phyloP scores from a whole-genome alignment of 2,888 invertebrate species.

The Zootermopsis nevadensis region DNA sequence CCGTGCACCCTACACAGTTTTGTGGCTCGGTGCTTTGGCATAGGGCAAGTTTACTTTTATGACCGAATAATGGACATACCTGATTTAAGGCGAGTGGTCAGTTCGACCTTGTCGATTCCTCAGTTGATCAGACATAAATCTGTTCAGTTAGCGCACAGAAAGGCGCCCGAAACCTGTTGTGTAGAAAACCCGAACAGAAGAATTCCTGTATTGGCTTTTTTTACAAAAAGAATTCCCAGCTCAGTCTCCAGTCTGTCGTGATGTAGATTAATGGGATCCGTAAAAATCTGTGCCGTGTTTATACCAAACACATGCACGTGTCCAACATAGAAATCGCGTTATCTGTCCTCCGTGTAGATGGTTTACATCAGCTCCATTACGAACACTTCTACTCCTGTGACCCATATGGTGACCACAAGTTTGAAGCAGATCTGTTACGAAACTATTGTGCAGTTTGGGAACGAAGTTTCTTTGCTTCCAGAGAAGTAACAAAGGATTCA shows the following conservation, averaged over 20 bases:
- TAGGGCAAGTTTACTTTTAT: no score
- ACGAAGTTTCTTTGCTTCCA: background rate
- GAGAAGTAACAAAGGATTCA: background rate
- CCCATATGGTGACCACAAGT: background rate
- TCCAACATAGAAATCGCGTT: background rate
- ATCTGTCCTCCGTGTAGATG: background rate
- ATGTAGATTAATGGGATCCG: slow-evolving; percentile 12
- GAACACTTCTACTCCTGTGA: slow-evolving; percentile 2
- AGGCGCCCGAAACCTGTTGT: background rate
- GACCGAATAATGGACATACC: no score
- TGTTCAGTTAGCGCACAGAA: no score
- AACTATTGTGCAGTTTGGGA: slow-evolving; percentile 8
- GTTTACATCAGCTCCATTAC: background rate
- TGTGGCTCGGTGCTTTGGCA: no score
- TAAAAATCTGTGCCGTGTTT: background rate
- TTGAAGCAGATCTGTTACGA: background rate
- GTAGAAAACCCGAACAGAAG: background rate
- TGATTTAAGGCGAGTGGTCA: no score
- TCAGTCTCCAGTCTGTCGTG: background rate
- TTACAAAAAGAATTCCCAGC: background rate
- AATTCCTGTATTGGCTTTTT: background rate
- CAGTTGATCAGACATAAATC: no score
- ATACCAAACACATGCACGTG: background rate
- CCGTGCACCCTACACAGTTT: no score
- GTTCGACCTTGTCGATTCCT: no score